These are phyloP conservation scores for Temnothorax rugatulus DNA, from an alignment of 2,888 invertebrate genomes.

Conservation along the genomic window DNA sequence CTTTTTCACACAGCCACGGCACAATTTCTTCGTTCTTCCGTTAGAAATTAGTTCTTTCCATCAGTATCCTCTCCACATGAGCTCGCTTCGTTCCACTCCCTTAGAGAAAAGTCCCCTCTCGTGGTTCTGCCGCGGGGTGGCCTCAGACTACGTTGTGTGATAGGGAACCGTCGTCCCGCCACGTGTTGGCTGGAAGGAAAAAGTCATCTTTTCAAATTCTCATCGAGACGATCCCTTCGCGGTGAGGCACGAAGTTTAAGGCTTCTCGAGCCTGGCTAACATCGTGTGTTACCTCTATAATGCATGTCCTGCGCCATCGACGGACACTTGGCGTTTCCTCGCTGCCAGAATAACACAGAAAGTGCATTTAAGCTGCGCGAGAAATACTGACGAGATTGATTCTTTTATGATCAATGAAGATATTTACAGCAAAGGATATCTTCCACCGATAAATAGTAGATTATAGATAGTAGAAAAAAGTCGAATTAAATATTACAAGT, in stretches of 20 bases:
- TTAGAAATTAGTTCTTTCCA: slow-evolving; percentile 25
- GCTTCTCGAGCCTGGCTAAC: slow-evolving; percentile 68
- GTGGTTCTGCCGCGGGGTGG: slow-evolving; percentile 39
- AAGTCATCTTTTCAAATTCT: slow-evolving; percentile 83
- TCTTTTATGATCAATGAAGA: slow-evolving; percentile 3
- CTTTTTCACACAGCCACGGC: slow-evolving; percentile 38
- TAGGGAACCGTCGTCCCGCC: slow-evolving; percentile 82
- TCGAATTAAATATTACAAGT: not conserved
- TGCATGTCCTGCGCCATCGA: slow-evolving; percentile 96
- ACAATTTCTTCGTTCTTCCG: slow-evolving; percentile 26
- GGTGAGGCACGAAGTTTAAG: slow-evolving; percentile 63
- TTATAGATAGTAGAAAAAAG: not conserved
- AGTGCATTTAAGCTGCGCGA: slow-evolving; percentile 32
- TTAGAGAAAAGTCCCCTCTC: slow-evolving; percentile 49
- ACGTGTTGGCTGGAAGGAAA: slow-evolving; percentile 85
- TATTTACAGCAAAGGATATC: not conserved
- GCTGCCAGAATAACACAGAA: slow-evolving; percentile 64
- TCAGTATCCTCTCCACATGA: not conserved
- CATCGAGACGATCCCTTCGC: slow-evolving; percentile 77
- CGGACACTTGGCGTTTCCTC: slow-evolving; percentile 89
- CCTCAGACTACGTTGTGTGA: slow-evolving; percentile 82
- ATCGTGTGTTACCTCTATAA: slow-evolving; percentile 90
- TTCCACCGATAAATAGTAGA: not conserved
- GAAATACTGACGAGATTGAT: slow-evolving; percentile 1
- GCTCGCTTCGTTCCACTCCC: slow-evolving; percentile 14